Conservation (phyloP, 2,113 vertebrate genomes). For the Glaucidium brasilianum region DNA sequence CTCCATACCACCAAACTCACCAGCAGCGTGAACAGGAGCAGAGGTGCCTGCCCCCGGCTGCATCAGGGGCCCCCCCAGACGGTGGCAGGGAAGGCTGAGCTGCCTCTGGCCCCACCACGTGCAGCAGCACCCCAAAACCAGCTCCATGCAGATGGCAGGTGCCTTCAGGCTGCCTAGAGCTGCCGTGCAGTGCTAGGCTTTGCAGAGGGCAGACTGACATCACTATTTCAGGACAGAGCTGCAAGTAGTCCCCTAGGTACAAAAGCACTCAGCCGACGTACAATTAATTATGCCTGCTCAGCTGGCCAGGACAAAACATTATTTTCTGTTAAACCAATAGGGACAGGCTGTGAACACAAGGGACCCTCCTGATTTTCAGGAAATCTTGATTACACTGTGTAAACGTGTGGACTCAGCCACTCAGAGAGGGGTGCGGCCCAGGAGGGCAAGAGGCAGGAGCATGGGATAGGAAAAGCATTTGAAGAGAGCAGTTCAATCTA, state of each 20-base stretch:
- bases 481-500: neutral
- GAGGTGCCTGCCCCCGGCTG: fast-evolving
- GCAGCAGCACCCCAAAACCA: neutral
- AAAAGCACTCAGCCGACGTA: neutral
- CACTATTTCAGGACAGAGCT: neutral
- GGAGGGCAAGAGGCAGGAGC: neutral
- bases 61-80: neutral
- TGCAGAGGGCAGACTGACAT: neutral
- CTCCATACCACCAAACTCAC: neutral
- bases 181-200: fast-evolving
- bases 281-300: conserved; percentile 44
- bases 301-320: conserved; percentile 40
- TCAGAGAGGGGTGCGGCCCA: neutral
- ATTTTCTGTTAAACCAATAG: conserved; percentile 22
- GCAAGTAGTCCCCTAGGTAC: neutral
- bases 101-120: neutral
- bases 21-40: neutral
- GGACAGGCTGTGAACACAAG: conserved; percentile 2
- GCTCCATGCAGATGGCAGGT: fast-evolving
- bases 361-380: neutral
- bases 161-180: neutral
- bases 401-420: neutral
- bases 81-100: neutral
- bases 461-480: neutral
- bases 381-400: neutral